Conservation (phyloP, 2,113 vertebrate genomes). For the Paedocypris sp. region DNA sequence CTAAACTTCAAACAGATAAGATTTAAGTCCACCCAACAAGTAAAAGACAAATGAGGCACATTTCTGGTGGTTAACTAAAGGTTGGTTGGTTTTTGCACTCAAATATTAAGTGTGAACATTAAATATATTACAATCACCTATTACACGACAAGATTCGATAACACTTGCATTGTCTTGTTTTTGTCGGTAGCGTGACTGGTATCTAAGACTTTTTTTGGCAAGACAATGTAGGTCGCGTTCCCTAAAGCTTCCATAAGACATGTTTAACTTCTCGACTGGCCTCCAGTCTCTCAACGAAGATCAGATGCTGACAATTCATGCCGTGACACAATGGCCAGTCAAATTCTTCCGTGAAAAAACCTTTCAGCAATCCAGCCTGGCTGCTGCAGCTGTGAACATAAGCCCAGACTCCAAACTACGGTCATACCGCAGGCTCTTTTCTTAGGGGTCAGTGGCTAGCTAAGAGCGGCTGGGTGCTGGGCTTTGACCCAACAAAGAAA, state of each 20-base stretch:
- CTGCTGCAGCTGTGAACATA: constrained; percentile 29
- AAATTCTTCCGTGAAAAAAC: background rate
- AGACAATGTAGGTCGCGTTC: no score
- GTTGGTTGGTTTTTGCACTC: no score
- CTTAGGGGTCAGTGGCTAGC: constrained; percentile 25
- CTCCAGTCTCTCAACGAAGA: constrained; percentile 3
- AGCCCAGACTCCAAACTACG: background rate
- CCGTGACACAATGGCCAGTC: background rate
- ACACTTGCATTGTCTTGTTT: no score
- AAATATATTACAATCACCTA: no score
- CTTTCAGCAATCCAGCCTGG: constrained; percentile 10
- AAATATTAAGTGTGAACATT: no score
- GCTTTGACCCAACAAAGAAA: constrained; percentile 19
- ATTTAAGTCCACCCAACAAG: no score
- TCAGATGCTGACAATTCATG: background rate
- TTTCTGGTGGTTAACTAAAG: no score
- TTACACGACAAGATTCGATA: no score
- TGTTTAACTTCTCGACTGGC: background rate
- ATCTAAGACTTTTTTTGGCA: no score
- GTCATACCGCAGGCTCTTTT: background rate
- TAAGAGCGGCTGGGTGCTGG: constrained; percentile 10
- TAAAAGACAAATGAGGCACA: no score
- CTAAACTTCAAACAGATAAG: no score
- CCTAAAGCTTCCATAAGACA: background rate
- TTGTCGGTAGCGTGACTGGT: no score